phyloP scores from a whole-genome alignment of 2,797 vertebrate species.

The Periophthalmus magnuspinnatus region DNA sequence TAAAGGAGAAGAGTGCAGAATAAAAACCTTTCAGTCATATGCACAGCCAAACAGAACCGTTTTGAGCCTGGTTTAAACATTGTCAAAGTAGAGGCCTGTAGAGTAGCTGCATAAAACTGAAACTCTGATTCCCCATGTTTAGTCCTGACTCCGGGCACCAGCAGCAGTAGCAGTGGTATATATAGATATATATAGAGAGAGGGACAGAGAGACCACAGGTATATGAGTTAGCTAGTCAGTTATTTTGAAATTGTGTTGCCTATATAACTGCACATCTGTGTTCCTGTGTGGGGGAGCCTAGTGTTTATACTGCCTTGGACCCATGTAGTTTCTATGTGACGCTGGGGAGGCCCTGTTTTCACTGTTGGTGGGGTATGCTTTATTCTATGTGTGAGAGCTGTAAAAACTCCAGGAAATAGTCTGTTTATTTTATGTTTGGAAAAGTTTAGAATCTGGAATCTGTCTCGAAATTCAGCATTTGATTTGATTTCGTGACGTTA shows the following conservation, averaged over 20 bases:
- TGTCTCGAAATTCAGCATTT: slow-evolving; percentile 23
- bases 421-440: slow-evolving; percentile 10
- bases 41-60: too few relatives aligned
- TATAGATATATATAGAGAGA: too few relatives aligned
- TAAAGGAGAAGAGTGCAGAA: too few relatives aligned
- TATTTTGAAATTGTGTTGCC: slow-evolving; percentile 13
- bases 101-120: too few relatives aligned
- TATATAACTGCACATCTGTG: slow-evolving; percentile 46
- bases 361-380: slow-evolving; percentile 52
- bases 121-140: too few relatives aligned
- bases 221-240: background rate
- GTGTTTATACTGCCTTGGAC: slow-evolving; percentile 49
- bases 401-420: slow-evolving; percentile 12
- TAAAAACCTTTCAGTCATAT: too few relatives aligned
- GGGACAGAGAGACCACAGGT: background rate
- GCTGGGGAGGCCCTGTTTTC: slow-evolving; percentile 50
- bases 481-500: slow-evolving; percentile 17
- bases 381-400: slow-evolving; percentile 40
- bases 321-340: slow-evolving; percentile 54
- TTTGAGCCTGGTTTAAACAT: too few relatives aligned
- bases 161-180: too few relatives aligned
- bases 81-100: too few relatives aligned
- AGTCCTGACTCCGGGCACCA: too few relatives aligned
- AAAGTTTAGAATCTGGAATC: slow-evolving; percentile 27
- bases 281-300: slow-evolving; percentile 31